Evolutionary conservation across 2,113 vertebrate genomes (phyloP), one percentile per base, ranked within the genome.

Genomic region (Sceloporus undulatus): DNA sequence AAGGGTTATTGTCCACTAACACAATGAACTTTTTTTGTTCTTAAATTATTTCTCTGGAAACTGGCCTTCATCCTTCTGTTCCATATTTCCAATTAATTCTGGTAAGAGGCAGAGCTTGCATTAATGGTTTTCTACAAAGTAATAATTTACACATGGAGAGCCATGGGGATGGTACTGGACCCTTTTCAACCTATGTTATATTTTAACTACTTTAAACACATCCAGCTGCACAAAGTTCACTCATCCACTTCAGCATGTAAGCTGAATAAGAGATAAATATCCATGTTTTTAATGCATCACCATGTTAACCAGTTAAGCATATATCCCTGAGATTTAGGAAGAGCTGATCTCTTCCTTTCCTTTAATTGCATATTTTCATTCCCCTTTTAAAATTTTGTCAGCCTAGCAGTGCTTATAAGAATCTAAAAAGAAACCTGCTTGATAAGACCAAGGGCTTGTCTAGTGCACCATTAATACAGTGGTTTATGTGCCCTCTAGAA

Each of bases 181-280:
- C 96, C 96, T 97, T 98, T 97, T 97, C 96, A 97, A 97, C 96
- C 97, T 97, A 95, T 94, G 95, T 96, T 97, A 97, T 94, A 96
- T 96, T 97, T 97, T 97, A 98, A 97, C 96, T 94, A 91, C 94
- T 96, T 96, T 97, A 97, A 98, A 97, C 96, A 97, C 96, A 97
- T 96, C 95, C 96, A 98, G 96, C 96, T 97, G 96, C 97, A 95
- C 95, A 97, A 97, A 97, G 96, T 97, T 97, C 71, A 88, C n/a
- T 93, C 27, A n/a, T 85, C 92, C 79, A 80, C 38, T 90, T 40
- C 40, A 82, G 86, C 71, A 89, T 78, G 91, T 92, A 87, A 90
- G 48, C 40, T 38, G 14, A 56, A 66, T 16, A 65, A 73, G 54
- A 87, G n/a, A 88, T 82, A 89, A 78, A 92, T 8, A 38, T 18